Conservation (phyloP, 2,797 vertebrate genomes). For the Paratrypauchen microcephalus region DNA sequence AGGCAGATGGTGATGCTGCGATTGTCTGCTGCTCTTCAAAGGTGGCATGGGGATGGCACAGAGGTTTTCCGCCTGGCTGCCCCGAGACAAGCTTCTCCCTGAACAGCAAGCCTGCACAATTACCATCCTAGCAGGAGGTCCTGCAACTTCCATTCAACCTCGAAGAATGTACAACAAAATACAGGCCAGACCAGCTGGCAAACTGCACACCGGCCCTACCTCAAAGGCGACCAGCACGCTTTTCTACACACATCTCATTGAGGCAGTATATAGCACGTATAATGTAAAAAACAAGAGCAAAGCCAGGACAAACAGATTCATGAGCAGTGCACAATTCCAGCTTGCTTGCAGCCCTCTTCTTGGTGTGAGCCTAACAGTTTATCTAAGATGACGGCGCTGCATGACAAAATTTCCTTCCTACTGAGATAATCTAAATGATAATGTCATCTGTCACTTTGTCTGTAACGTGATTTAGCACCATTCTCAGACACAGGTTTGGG, state of each 20-base stretch:
- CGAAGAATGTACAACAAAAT: constrained; percentile 90
- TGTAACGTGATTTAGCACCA: constrained; percentile 77
- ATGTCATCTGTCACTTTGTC: constrained; percentile 94
- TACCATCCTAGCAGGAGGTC: constrained; percentile 93
- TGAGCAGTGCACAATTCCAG: constrained; percentile 36
- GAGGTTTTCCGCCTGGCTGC: constrained; percentile 95
- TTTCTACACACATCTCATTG: constrained; percentile 56
- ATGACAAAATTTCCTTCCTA: constrained; percentile 85
- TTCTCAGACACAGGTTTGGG: constrained; percentile 48
- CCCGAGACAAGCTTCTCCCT: constrained; percentile 92
- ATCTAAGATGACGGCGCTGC: constrained; percentile 65
- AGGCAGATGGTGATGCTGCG: constrained; percentile 94
- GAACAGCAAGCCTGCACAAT: constrained; percentile 92
- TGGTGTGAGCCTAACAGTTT: constrained; percentile 51
- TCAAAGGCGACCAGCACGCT: constrained; percentile 65
- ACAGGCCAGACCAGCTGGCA: constrained; percentile 96
- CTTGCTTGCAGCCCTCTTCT: constrained; percentile 48
- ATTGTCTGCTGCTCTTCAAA: constrained; percentile 87
- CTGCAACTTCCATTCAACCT: constrained; percentile 88
- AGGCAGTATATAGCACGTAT: constrained; percentile 44
- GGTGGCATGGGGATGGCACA: constrained; percentile 98
- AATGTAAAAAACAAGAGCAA: constrained; percentile 41
- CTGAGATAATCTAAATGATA: constrained; percentile 98
- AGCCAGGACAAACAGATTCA: constrained; percentile 48
- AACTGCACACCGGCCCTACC: constrained; percentile 80